Evolutionary conservation across 2,113 vertebrate genomes (phyloP), one percentile per base, ranked within the genome.

Genomic region (Cephalopterus ornatus): DNA sequence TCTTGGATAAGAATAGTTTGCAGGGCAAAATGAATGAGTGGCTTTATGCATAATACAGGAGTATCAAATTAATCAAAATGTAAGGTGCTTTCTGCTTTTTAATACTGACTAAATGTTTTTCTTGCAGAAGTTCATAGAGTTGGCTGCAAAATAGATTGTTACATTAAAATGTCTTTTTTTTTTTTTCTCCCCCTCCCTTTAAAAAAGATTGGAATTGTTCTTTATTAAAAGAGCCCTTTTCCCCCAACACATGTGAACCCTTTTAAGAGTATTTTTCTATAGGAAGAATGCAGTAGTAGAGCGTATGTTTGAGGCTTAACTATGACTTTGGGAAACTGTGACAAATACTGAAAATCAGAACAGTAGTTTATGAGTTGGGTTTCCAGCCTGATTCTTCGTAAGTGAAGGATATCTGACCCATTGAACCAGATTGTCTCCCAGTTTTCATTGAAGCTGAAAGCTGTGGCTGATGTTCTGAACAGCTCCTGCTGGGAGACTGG

Each of bases 61-160:
- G 77, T 71, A 94, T 96, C 84, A 95, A 96, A 97, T 96, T 95
- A 97, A 97, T 97, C 84, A 97, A 97, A 97, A 91, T 72, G 72
- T 85, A 94, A 86, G 62, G 89, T 85, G 77, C 77, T 97, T 91
- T 95, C 55, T 94, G 81, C 37, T 96, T 95, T 93, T 85, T 77
- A 95, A 90, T 96, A 94, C 75, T 84, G 67, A 41, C 32, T 94
- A 68, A 93, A 88, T 95, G 35, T 82, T 97, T 96, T 97, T 46
- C 67, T 95, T 84, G 71, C 42, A 77, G 47, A 67, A 59, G 61
- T 95, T 71, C 52, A 21, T 86, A 72, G 73, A 88, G 28, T 93
- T 96, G 72, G 12, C 86, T 74, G 77, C 61, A 68, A 61, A 93
- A 73, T 6, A 91, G 27, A 86, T 70, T 44, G 75, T 92, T 96